Evolutionary conservation across 2,888 invertebrate species (phyloP), one percentile per base, ranked within the genome.

Genomic region (Catocala nupta): DNA sequence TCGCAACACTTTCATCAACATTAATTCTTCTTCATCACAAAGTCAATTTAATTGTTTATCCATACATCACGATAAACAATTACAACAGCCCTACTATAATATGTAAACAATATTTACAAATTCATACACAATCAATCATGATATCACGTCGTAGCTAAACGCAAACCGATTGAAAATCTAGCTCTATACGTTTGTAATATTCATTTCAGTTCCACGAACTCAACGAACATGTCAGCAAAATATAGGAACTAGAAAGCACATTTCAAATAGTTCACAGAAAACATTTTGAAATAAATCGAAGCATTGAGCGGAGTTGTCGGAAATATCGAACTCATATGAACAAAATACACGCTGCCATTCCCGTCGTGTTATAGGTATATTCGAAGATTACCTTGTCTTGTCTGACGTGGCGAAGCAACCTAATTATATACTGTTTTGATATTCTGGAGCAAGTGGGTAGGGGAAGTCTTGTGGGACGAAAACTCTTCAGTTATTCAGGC

Each of bases 231-330:
- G 67, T 59, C 67, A 50, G 59, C 13, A 64, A 59, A 67, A 65
- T 55, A 61, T 44, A 52, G 39, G 45, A 33, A 57, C 45, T 57
- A 12, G 63, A 56, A 43, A 62, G 57, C 55, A 58, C 55, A 67
- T 47, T 55, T 48, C 63, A 67, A 74, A 77, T 63, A 77, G 60
- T 70, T 72, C 59, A 48, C 63, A 36, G 61, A 76, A 71, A 68
- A 73, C 63, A 73, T 79, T 70, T 77, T 66, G 62, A 55, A 66
- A 59, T 69, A 62, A 55, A 73, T 59, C 55, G 68, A 67, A 78
- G 66, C 67, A 63, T 56, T 55, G 54, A 55, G 47, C 62, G 33
- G 33, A 13, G 55, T 60, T 56, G 62, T 53, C 80, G 77, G 80
- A 70, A 73, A 74, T 70, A 77, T 79, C 74, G 56, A 53, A 43